Percentiles rank a stretch among this genome's conserved stretches.
Evolutionary conservation across 2,888 invertebrate species (phyloP).

Genomic region (Oscheius sp.): DNA sequence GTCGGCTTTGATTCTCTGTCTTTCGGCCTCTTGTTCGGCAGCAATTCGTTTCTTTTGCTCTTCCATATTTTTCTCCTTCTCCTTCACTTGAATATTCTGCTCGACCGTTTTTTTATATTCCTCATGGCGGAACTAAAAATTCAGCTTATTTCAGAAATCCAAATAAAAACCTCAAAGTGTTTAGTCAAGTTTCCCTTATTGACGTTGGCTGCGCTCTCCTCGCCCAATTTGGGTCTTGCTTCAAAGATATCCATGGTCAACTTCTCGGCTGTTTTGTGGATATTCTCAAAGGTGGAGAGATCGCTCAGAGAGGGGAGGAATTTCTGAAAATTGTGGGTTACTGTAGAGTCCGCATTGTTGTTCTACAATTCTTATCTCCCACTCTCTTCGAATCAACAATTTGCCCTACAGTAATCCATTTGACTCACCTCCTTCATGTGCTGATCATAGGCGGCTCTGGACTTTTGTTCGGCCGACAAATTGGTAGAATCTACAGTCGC

Average conservation of each 20-base stretch:
- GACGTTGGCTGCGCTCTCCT: not conserved
- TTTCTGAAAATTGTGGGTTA: too few species aligned
- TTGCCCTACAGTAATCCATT: too few species aligned
- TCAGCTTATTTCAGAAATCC: not conserved
- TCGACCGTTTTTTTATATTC: not conserved
- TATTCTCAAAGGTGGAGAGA: not conserved
- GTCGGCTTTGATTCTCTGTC: not conserved
- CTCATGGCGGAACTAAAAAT: not conserved
- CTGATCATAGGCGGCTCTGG: not conserved
- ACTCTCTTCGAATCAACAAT: too few species aligned
- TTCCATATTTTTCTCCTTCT: not conserved
- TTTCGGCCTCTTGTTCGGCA: not conserved
- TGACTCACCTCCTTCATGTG: constrained; percentile 15
- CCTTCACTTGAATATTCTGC: constrained; percentile 3
- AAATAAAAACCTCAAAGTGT: not conserved
- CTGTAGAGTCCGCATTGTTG: too few species aligned
- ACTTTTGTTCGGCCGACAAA: constrained; percentile 7
- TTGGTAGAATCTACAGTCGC: constrained; percentile 9
- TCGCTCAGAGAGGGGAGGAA: too few species aligned
- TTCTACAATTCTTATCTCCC: too few species aligned
- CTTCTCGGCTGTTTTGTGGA: not conserved
- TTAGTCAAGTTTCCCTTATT: not conserved
- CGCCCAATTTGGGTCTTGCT: not conserved
- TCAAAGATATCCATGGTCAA: not conserved
- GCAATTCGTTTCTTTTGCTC: not conserved